A percentile compares a stretch with the other conserved stretches of the same genome.
Conservation (phyloP, 2,113 vertebrate species). For the Neomonachus schauinslandi region DNA sequence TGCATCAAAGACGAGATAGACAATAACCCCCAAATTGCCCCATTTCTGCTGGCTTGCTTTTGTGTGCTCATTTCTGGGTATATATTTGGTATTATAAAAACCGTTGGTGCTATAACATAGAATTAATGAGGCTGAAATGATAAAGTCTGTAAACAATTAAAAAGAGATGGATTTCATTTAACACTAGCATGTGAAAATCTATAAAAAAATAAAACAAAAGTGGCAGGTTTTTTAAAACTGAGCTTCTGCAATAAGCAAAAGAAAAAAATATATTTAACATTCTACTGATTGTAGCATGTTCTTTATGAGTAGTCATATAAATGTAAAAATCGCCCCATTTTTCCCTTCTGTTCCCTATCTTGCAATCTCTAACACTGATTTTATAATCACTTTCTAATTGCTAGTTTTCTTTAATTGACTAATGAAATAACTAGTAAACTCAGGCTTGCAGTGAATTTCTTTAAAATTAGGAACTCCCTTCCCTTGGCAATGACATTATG, state of each 20-base stretch:
- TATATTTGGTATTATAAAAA: conserved; percentile 32
- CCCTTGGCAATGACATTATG: not conserved
- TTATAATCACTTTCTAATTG: conserved; percentile 33
- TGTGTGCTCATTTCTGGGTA: not conserved
- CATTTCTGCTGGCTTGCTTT: not conserved
- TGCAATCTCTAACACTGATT: not conserved
- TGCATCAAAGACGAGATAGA: not conserved
- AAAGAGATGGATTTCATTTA: not conserved
- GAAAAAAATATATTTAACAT: not conserved
- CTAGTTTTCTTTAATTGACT: not conserved
- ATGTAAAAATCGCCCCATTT: not conserved
- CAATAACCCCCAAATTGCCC: not conserved
- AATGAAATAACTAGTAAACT: conserved; percentile 47
- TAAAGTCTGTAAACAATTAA: not conserved
- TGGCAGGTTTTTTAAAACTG: not conserved
- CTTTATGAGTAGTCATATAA: not conserved
- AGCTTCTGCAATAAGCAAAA: conserved; percentile 17
- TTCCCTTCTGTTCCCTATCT: not conserved
- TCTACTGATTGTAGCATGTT: not conserved
- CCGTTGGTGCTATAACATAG: not conserved
- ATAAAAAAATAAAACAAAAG: not conserved
- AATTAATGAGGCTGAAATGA: conserved; percentile 7
- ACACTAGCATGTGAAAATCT: not conserved
- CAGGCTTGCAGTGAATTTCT: not conserved
- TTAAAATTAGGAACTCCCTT: conserved; percentile 31